Evolutionary conservation across 2,797 vertebrate species (phyloP), one percentile per base, ranked within the genome.

Genomic region (Molossus alvarezi): DNA sequence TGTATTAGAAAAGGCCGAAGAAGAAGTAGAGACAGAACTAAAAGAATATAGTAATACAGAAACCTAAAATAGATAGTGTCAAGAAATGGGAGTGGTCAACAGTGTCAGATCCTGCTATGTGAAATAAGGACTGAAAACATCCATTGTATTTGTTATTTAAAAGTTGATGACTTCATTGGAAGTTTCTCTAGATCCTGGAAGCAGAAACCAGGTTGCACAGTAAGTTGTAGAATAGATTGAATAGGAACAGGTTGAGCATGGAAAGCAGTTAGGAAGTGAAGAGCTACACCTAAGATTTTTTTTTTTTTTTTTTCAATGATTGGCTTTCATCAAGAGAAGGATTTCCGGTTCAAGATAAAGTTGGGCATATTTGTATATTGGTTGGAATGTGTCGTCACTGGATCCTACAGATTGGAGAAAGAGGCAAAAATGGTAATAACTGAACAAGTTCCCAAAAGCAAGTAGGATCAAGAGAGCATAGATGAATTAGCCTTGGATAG

Each of bases 1-100:
- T 82, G 73, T 88, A 94, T 76, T 88, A 75, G 80, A 90, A 95
- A 97, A 90, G 45, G 21, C 12, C 37, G 71, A 92, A 60, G 80
- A 76, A 86, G 80, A 75, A 92, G 6, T 88, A 91, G 10, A 6
- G 18, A 89, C n/a, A 7, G 20, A 94, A 62, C 15, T 80, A 51
- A 62, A 95, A 81, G 37, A 96, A 76, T 71, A 18, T 65, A 81
- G 41, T 69, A 51, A 20, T n/a, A 9, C 62, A 75, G 58, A 77
- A 93, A 82, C 20, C 9, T 64, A 58, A 91, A 89, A 48, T 2
- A 55, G 14, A 18, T 76, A 85, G 51, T 93, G 4, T 84, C 27
- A 94, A 90, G 57, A 84, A 92, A 90, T 92, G 25, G 33, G n/a
- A 18, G 13, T 87, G 13, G 21, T 87, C 41, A 62, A 8, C n/a